Evolutionary conservation across 2,113 vertebrate genomes (phyloP).

Genomic region (Cairina moschata): DNA sequence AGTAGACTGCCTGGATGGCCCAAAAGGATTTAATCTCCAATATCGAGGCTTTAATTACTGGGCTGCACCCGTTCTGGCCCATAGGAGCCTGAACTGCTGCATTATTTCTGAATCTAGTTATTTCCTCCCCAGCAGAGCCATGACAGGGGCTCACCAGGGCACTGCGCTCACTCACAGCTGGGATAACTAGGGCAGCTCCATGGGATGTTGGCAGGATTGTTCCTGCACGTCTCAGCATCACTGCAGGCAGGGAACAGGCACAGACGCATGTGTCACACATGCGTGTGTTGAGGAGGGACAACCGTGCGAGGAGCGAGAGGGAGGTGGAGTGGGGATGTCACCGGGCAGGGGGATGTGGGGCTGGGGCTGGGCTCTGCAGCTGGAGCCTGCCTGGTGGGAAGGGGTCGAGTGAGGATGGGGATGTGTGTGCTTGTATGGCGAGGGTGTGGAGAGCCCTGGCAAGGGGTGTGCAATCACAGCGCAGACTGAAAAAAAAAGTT

Average conservation of each 20-base stretch:
- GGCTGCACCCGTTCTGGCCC: neutral
- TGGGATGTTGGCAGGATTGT: neutral
- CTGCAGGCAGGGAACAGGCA: neutral
- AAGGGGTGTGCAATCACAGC: accelerated
- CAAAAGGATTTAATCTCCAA: neutral
- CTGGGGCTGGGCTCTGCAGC: neutral
- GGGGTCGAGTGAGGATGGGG: neutral
- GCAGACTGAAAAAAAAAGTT: accelerated
- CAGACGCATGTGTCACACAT: neutral
- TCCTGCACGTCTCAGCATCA: accelerated
- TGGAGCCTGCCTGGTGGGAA: neutral
- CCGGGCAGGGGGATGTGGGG: neutral
- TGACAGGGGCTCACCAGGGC: neutral
- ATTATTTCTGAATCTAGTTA: neutral
- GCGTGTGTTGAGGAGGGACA: neutral
- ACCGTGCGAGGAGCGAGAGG: accelerated
- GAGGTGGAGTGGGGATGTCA: neutral
- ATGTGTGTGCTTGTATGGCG: neutral
- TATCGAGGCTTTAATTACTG: neutral
- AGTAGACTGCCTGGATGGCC: neutral
- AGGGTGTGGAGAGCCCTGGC: neutral
- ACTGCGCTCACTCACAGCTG: neutral
- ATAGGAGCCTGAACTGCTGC: neutral
- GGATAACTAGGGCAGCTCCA: slow-evolving; percentile 33
- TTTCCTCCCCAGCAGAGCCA: neutral